Base-by-base conservation (phyloP, 1,140 invertebrate species). In the Nephotettix cincticeps region DNA sequence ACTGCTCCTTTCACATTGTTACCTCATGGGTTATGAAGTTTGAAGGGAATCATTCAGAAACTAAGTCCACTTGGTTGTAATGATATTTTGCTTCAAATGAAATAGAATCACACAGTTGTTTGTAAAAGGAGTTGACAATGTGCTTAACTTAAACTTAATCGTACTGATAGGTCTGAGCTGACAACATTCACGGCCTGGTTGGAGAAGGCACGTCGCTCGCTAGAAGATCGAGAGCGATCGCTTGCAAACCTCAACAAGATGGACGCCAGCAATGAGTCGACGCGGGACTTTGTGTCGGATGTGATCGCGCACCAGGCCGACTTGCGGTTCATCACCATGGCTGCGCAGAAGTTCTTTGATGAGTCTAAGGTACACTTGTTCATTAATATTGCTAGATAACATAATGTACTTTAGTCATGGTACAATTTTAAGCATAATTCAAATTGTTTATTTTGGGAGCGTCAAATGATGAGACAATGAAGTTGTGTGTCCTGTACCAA, bases 271-370 rank as follows among this genome's bases (percentile, higher is more conserved):
- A 86, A 88, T 0, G 91, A 95, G 70, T 87, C 88, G 13, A 90
- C 91, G 1, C 87, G 92, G 36, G 92, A 94, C 72, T 95, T 98
- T 81, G 90, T 95, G n/a, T 92, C 90, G 68, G 95, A 98, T 81
- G 93, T 98, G 0, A 95, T 97, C 75, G 91, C 94, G 1, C 95
- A 97, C 78, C 94, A 97, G 81, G 96, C 94, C 0, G 96, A 98
- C 82, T 82, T 97, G 19, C 85, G 95, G 27, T 98, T 97, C 79
- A 95, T 97, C 69, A 95, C 94, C 0, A 96, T 98, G 91, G 90
- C 93, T 0, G 94, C 93, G 0, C 94, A 97, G 82, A 97, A 97
- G 81, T 98, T 97, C 80, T 88, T 96, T 40, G 94, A 97, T 77
- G 94, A 97, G 80, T 93, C 93, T 77, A 96, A 95, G 82, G 89